Base-by-base conservation (phyloP, 2,113 vertebrate species). In the Hyaena hyaena region DNA sequence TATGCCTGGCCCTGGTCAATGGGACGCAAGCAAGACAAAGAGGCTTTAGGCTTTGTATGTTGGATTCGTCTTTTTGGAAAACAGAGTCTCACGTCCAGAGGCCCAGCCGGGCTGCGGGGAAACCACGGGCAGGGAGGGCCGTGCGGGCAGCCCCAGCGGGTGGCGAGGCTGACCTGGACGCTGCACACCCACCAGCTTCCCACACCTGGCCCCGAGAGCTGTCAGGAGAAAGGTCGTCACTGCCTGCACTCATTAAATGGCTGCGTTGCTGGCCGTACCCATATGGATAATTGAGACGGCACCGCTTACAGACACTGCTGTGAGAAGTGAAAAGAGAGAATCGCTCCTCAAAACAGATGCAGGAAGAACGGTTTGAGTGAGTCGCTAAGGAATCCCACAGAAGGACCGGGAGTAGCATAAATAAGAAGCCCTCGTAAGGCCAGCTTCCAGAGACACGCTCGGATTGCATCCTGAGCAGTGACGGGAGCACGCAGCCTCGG, bases 381-480 rank as follows among this genome's bases (percentile, higher is more conserved):
- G 16, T 65, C 76, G 55, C 1, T 35, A 50, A 93, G 43, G 61
- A 88, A 63, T 39, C 90, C 12, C 12, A 16, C 4, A 45, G 33
- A 15, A 39, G 87, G 61, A 33, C 17, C 21, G 24, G 19, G 33
- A 61, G 58, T 0, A n/a, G 53, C 48, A 15, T 39, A 90, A 63
- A 33, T 31, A 61, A 16, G 12, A 26, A 61, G 15, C 14, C 58
- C 8, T 33, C 43, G 48, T n/a, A 24, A 61, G 6, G 71, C 23
- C 68, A 23, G 39, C n/a, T 65, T 58, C 55, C 58, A 4, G n/a
- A 45, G 39, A n/a, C 71, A 66, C 24, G n/a, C 48, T 26, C 17
- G 26, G 5, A 0, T 5, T 10, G 26, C 6, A 14, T 53, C 55
- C 73, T 4, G 6, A 31, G 5, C 16, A 4, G 15, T 2, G 14